Evolutionary conservation across 1,140 invertebrate genomes (phyloP), one percentile per base, ranked within the genome.

Genomic region (Pissodes strobi): DNA sequence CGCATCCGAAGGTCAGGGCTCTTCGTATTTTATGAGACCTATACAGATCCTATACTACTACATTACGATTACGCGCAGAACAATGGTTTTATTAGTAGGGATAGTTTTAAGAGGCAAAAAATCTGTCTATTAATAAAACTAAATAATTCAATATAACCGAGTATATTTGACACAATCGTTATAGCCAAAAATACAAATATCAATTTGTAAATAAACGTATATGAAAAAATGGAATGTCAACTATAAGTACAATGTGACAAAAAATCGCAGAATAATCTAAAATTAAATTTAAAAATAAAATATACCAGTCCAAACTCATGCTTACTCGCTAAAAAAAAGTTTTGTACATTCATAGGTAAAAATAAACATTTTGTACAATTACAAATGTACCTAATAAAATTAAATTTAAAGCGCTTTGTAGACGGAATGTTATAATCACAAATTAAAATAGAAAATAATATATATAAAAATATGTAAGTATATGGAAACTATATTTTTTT

Each of bases 151-250:
- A 34, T 34, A 34, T 34, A 34, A 34, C 30, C n/a, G 39, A 41
- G 39, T 41, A 41, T 41, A 41, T 41, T 41, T 41, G 39, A 41
- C 39, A 41, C 39, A 41, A 41, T 41, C 6, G n/a, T 6, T 34
- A 41, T 41, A 41, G 39, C 39, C 39, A 41, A 41, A 41, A 41
- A 41, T 41, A 41, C 39, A 41, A 41, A 41, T 41, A 41, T 41
- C 39, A 41, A 9, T 41, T 10, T n/a, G 15, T 41, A n/a, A 41
- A 15, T 4, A 17, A 41, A n/a, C n/a, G n/a, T n/a, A n/a, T n/a
- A n/a, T 5, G 13, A 17, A 15, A 41, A 41, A 41, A 9, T 15
- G 39, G 39, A 41, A 41, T 41, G 39, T 41, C 4, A 41, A 41
- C 39, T 41, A 41, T 41, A 41, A 41, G 39, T 41, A 41, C 39